Percentiles rank a stretch among this genome's conserved stretches.
phyloP scores from a whole-genome alignment of 2,888 invertebrate species.

The Agrochola lychnidis region DNA sequence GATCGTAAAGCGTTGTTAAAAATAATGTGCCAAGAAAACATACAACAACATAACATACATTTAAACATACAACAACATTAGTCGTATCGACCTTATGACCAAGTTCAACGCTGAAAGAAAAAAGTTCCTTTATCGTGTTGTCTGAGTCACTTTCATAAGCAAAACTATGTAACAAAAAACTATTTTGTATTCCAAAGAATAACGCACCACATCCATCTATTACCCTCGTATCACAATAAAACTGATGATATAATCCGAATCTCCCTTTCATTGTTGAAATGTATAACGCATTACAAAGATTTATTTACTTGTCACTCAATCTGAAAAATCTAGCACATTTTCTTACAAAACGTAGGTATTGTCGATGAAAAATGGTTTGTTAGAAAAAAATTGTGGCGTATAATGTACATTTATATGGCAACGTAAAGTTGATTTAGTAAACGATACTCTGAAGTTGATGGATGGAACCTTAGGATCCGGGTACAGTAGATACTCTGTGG shows the following conservation, averaged over 20 bases:
- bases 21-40: neutral
- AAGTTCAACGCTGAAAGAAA: neutral
- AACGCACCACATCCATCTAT: slow-evolving; percentile 1
- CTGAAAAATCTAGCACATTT: slow-evolving; percentile 37
- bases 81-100: neutral
- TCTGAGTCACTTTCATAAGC: neutral
- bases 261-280: slow-evolving; percentile 27
- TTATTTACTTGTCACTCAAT: slow-evolving; percentile 63
- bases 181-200: slow-evolving; percentile 36
- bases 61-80: neutral
- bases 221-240: slow-evolving; percentile 19
- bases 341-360: slow-evolving; percentile 47
- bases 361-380: slow-evolving; percentile 53
- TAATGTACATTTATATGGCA: slow-evolving; percentile 28
- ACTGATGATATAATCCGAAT: slow-evolving; percentile 41
- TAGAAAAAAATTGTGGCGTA: slow-evolving; percentile 33
- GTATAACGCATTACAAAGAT: slow-evolving; percentile 49
- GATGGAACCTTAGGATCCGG: slow-evolving; percentile 47
- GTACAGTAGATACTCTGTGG: slow-evolving; percentile 42
- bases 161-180: slow-evolving; percentile 25
- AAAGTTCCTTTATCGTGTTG: neutral
- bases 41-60: neutral
- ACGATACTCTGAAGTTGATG: slow-evolving; percentile 63
- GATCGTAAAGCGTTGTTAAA: neutral
- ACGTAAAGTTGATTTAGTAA: slow-evolving; percentile 58